Evolutionary conservation across 1,140 invertebrate genomes (phyloP).

Genomic region (Drosophila repleta): DNA sequence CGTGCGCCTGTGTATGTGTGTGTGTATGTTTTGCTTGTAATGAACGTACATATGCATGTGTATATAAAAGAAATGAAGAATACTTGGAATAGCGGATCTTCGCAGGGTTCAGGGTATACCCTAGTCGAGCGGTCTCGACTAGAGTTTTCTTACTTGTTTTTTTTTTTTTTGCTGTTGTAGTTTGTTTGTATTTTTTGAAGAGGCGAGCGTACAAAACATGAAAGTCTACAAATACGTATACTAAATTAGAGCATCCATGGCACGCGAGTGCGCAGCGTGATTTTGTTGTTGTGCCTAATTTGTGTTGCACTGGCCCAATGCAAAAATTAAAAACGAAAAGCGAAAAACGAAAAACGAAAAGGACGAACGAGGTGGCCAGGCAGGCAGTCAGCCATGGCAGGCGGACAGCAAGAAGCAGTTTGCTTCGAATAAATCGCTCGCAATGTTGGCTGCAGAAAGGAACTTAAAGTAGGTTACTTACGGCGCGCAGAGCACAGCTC

Average conservation of each 20-base stretch:
- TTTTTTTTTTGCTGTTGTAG: too few species aligned
- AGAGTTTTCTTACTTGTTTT: too few species aligned
- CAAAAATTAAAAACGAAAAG: conserved; percentile 4
- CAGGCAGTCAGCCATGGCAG: conserved; percentile 8
- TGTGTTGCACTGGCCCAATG: neutral
- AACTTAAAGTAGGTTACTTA: conserved; percentile 75
- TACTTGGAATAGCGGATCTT: too few species aligned
- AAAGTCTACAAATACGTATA: conserved; percentile 10
- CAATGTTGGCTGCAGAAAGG: conserved; percentile 58
- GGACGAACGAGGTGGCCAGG: too few species aligned
- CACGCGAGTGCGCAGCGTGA: conserved; percentile 28
- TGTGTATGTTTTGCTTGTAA: too few species aligned
- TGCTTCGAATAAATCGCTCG: conserved; percentile 64
- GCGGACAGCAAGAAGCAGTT: conserved; percentile 59
- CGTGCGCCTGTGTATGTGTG: too few species aligned
- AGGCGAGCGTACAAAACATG: conserved; percentile 14
- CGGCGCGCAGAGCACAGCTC: conserved; percentile 35
- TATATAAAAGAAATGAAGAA: too few species aligned
- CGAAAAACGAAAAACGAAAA: too few species aligned
- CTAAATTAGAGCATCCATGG: conserved; percentile 31
- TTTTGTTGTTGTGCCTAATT: conserved; percentile 20
- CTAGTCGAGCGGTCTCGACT: too few species aligned
- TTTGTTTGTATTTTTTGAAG: conserved; percentile 6
- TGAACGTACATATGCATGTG: too few species aligned
- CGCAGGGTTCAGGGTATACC: too few species aligned